These are phyloP conservation scores for Drosophila nigricruria DNA, from an alignment of 2,888 invertebrate species.

Conservation along the genomic window DNA sequence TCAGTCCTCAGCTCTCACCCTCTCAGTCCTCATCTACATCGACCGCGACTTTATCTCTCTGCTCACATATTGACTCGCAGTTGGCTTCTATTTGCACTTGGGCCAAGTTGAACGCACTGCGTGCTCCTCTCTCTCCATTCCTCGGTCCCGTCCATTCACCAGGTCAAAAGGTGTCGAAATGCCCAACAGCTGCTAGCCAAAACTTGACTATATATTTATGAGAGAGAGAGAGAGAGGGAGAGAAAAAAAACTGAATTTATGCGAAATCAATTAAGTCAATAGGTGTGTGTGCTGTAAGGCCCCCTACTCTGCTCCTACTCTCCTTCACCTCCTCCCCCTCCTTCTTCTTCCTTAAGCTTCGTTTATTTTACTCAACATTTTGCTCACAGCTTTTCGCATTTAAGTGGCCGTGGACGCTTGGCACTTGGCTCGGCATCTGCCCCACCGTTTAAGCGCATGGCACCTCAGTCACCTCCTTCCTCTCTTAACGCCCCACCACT, in stretches of 20 bases:
- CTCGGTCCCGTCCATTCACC: neutral
- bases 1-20: slow-evolving; percentile 25
- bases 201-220: slow-evolving; percentile 15
- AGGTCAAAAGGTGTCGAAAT: slow-evolving; percentile 70
- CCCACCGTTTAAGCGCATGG: slow-evolving; percentile 15
- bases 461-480: neutral
- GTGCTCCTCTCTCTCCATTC: slow-evolving; percentile 1
- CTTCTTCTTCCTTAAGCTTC: slow-evolving; percentile 10
- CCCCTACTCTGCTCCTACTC: slow-evolving; percentile 3
- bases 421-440: slow-evolving; percentile 47
- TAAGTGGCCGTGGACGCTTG: slow-evolving; percentile 51
- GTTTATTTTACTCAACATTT: slow-evolving; percentile 17
- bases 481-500: neutral
- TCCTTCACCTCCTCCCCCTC: too few species aligned
- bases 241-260: slow-evolving; percentile 48
- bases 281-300: slow-evolving; percentile 53
- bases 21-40: neutral
- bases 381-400: slow-evolving; percentile 35
- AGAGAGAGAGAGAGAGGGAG: neutral
- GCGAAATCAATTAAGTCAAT: slow-evolving; percentile 74
- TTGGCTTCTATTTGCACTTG: slow-evolving; percentile 56
- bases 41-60: slow-evolving; percentile 47
- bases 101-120: slow-evolving; percentile 65
- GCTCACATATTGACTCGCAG: slow-evolving; percentile 46
- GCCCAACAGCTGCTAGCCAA: slow-evolving; percentile 52